Evolutionary conservation across 1,140 invertebrate species (phyloP), one percentile per base, ranked within the genome.

Genomic region (Danaus plexippus): DNA sequence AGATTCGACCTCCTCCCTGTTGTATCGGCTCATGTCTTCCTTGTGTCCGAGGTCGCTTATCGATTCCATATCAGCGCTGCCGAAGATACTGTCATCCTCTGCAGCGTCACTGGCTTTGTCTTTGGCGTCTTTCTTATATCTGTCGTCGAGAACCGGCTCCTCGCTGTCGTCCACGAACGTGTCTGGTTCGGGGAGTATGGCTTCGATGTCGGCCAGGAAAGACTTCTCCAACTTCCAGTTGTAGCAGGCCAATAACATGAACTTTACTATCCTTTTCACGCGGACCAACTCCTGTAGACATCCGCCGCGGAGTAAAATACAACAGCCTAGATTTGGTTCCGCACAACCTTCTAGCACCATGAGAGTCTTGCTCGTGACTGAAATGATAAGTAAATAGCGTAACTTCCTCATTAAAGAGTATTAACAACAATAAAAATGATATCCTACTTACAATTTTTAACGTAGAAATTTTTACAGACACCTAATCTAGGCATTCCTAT

Each of bases 331-430:
- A 66, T 96, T 91, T 1, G 94, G 91, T 75, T 90, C 90, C 0
- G 92, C 91, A 73, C 97, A 96, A 1, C 96, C 96, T 85, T 98
- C 97, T 67, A 99, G 94, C 64, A 95, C 95, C 95, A 98, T 96
- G 1, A 98, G 78, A 0, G 95, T 97, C 89, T 98, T 98, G 2
- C 85, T 77, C 44, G 89, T 75, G 81, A 89, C 90, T 90, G 69
- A 11, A 80, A 81, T 75, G 13, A 52, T 12, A 51, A 32, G 2
- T 43, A 7, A 43, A 47, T 40, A 9, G 2, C 11, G 10, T 43
- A n/a, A 40, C 12, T n/a, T 22, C 2, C 15, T 15, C 9, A 50
- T 22, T 15, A 47, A 44, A 44, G 43, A 44, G 43, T 41, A 22
- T 1, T 49, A 57, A 48, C 11, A 9, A 52, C 52, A 57, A 59